Evolutionary conservation across 2,797 vertebrate genomes (phyloP), one percentile per base, ranked within the genome.

Genomic region (Champsocephalus esox): DNA sequence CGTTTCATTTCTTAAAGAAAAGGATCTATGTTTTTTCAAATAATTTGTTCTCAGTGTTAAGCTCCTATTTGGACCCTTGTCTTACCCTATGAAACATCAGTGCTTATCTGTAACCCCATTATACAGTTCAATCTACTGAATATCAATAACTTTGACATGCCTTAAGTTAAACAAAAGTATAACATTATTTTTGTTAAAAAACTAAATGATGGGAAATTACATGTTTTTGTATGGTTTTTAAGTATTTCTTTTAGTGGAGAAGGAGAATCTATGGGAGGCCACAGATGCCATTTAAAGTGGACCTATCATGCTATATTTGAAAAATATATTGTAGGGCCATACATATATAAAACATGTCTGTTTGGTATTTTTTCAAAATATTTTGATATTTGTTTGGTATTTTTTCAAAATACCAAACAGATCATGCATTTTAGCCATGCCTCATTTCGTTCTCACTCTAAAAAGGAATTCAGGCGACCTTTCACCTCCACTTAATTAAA

Each of bases 1-100:
- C 21, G 66, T 68, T 70, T 77, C 38, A 28, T 14, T 70, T 59
- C 24, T 74, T 52, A 38, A 80, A 65, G 78, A 34, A 78, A 85
- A 51, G 3, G 24, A 77, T 67, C 17, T 16, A 7, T 34, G 32
- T 50, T 52, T 72, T 73, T 72, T 71, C 24, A 19, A 2, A 0
- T 5, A 17, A 8, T 8, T 45, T 50, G 55, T 61, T 49, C 9
- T 57, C 16, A 48, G 66, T 62, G 51, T 55, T 38, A 58, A 62
- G 34, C 46, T 55, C 43, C 50, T 62, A 8, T 70, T 67, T 55
- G 55, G 19, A 69, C 57, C 49, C 49, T 43, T 17, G 3, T 55
- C 19, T 28, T 46, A 41, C 4, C 52, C 44, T 54, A 19, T 43
- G 16, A 81, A 79, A 66, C 11, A 51, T 34, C 19, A 54, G 9